Evolutionary conservation across 2,113 vertebrate genomes (phyloP).

Genomic region (Malurus elegans): DNA sequence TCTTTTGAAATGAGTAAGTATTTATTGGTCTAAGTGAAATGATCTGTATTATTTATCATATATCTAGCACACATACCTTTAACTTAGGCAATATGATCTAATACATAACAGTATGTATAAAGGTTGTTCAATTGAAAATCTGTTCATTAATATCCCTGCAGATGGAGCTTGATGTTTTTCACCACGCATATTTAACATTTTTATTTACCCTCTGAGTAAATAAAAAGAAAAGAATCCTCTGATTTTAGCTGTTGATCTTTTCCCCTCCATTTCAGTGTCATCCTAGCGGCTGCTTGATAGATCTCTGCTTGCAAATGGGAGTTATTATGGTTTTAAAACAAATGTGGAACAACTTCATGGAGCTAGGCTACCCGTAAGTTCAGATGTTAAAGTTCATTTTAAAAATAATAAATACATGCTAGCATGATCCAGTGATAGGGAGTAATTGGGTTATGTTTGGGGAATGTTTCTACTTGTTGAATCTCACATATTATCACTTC

Average conservation of each 20-base stretch:
- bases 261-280: constrained; percentile 82
- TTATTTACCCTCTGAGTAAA: neutral
- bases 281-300: constrained; percentile 96
- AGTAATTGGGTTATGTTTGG: neutral
- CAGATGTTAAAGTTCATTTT: neutral
- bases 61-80: neutral
- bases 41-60: accelerated
- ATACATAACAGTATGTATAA: neutral
- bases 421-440: neutral
- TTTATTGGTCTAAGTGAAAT: neutral
- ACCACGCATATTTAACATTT: neutral
- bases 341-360: constrained; percentile 99
- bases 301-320: constrained; percentile 98
- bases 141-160: neutral
- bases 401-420: neutral
- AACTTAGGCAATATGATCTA: neutral
- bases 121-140: neutral
- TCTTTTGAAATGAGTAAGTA: neutral
- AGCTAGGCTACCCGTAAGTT: constrained; percentile 94
- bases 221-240: neutral
- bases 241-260: neutral
- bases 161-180: neutral
- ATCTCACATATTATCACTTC: neutral
- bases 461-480: neutral
- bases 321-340: constrained; percentile 99